Evolutionary conservation across 2,797 vertebrate genomes (phyloP).

Genomic region (Pipistrellus nathusii): DNA sequence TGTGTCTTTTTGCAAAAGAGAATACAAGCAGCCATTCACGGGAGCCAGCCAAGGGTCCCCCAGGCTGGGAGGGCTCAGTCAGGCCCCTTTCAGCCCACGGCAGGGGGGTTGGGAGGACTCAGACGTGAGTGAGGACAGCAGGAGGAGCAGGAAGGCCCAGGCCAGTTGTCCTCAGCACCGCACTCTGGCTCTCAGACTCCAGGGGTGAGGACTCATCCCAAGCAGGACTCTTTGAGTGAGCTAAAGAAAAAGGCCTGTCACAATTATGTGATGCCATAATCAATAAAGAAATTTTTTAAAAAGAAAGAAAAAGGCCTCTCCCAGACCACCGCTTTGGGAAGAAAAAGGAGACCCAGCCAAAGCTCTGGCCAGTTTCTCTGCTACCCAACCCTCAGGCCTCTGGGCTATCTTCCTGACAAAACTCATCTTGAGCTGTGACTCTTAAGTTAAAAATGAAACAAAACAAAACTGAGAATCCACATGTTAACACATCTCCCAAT

Average conservation of each 20-base stretch:
- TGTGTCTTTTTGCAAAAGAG: neutral
- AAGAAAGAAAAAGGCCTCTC: neutral
- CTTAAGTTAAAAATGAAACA: neutral
- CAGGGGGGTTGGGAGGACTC: too few relatives aligned
- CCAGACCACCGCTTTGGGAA: accelerated
- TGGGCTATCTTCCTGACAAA: neutral
- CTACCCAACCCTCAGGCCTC: neutral
- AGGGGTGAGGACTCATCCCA: neutral
- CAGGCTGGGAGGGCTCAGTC: accelerated
- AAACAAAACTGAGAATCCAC: neutral
- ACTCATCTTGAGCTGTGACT: neutral
- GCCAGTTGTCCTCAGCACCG: neutral
- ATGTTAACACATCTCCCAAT: neutral
- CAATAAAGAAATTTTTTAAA: neutral
- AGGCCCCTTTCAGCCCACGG: accelerated
- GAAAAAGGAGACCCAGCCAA: accelerated
- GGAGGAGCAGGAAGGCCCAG: accelerated
- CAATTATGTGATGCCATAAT: too few relatives aligned
- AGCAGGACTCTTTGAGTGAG: neutral
- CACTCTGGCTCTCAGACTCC: neutral
- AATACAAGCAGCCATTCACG: neutral
- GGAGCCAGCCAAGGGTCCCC: accelerated
- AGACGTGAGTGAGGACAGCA: accelerated
- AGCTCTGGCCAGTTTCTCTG: accelerated
- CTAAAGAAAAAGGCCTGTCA: neutral